These are phyloP conservation scores for Thalassophryne amazonica DNA, from an alignment of 2,797 vertebrate genomes.

Conservation along the genomic window DNA sequence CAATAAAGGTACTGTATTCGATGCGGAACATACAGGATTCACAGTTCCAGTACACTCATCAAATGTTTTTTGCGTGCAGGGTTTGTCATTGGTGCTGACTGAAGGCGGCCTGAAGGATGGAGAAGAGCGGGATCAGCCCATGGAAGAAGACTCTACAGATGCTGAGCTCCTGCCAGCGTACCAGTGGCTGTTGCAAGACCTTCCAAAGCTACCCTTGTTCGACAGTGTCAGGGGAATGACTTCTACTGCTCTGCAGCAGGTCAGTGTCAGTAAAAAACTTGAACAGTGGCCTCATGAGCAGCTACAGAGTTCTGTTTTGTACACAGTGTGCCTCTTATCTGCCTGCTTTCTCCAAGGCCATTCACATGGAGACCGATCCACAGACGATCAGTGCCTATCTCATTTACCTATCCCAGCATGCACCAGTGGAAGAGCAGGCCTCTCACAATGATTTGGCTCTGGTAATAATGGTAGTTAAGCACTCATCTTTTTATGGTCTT, in stretches of 20 bases:
- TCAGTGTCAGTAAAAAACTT: constrained; percentile 59
- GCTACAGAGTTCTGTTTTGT: too few relatives aligned
- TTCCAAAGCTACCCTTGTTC: constrained; percentile 91
- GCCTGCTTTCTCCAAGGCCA: constrained; percentile 77
- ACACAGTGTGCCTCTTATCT: neutral
- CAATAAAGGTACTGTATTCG: constrained; percentile 87
- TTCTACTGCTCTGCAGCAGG: constrained; percentile 92
- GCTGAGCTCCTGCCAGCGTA: constrained; percentile 87
- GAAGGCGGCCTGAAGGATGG: constrained; percentile 89
- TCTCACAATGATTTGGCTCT: constrained; percentile 93
- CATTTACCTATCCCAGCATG: constrained; percentile 96
- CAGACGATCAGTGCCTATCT: constrained; percentile 97
- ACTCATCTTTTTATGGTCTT: neutral
- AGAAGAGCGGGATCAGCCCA: constrained; percentile 90
- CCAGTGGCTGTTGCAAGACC: constrained; percentile 94
- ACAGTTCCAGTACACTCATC: too few relatives aligned
- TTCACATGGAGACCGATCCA: constrained; percentile 97
- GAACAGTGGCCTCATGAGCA: too few relatives aligned
- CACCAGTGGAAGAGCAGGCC: constrained; percentile 92
- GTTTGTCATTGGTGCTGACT: constrained; percentile 90
- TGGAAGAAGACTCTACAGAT: constrained; percentile 90
- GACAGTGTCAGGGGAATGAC: constrained; percentile 90
- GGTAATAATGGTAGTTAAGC: constrained; percentile 73
- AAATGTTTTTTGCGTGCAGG: constrained; percentile 80
- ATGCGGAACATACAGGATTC: neutral